Base-by-base conservation (phyloP, 2,888 invertebrate species). In the Tetheella fluctuosa region DNA sequence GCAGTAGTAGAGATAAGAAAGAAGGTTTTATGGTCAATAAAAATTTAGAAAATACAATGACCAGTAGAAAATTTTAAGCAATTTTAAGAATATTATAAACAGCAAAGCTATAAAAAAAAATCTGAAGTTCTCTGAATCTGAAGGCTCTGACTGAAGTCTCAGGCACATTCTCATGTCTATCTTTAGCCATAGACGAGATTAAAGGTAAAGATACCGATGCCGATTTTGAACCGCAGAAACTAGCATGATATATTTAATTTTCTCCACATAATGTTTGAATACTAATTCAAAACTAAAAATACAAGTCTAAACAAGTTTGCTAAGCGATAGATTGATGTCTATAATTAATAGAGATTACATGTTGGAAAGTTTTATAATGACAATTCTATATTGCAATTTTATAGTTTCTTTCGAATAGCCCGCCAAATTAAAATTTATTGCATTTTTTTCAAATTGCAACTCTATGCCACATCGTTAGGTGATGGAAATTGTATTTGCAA, bases 341-440 rank as follows among this genome's bases (percentile, higher is more conserved):
- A 54, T 54, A 30, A 54, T 54, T 54, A 17, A 30, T 12, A 54
- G 8, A 54, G 20, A 34, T 54, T 54, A 30, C n/a, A 30, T n/a
- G 30, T 34, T 54, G 28, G 54, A 54, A 54, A 54, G 54, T 54
- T 54, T 54, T 34, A 54, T 30, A 54, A 54, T 25, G 30, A 34
- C n/a, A 30, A 8, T 54, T 20, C 30, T 5, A 20, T 30, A 34
- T 17, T 30, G 54, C 28, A 30, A 28, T 54, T 28, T 54, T n/a
- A 15, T 7, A 54, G 30, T 34, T 54, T 34, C 30, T 13, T 13
- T 7, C 17, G 17, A 17, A 54, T 25, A 28, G 15, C 2, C 15
- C 15, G 37, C 13, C 13, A 37, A 37, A 15, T 37, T 15, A 15
- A 15, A 15, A 2, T 39, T 3, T 39, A 6, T n/a, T 0, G 34